phyloP scores from a whole-genome alignment of 2,888 invertebrate genomes.

The Andrena dorsata region DNA sequence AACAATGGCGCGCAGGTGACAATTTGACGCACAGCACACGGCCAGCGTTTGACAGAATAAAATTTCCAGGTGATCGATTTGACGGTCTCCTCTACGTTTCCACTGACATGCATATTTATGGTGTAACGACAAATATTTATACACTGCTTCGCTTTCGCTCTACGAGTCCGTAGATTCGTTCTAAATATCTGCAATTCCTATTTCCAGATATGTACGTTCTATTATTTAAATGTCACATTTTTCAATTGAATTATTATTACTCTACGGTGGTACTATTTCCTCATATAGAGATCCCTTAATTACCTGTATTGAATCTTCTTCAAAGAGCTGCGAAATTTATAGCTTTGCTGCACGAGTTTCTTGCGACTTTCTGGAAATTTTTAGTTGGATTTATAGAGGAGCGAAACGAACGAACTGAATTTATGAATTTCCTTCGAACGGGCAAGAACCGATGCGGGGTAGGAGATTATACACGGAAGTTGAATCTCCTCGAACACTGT shows the following conservation, averaged over 20 bases:
- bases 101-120: conserved; percentile 26
- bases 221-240: background rate
- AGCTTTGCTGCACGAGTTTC: background rate
- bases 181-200: background rate
- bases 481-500: conserved; percentile 14
- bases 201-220: background rate
- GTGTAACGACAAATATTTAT: conserved; percentile 20
- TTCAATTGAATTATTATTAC: background rate
- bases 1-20: conserved; percentile 7
- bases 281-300: background rate
- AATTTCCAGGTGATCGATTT: conserved; percentile 45
- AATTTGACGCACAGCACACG: conserved; percentile 36
- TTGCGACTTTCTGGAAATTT: conserved; percentile 1
- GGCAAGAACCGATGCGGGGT: conserved; percentile 25
- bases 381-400: conserved; percentile 31
- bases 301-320: background rate
- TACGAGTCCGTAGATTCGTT: background rate
- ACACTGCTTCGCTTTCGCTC: background rate
- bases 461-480: conserved; percentile 27
- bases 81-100: conserved; percentile 9
- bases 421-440: conserved; percentile 44
- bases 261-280: background rate
- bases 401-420: conserved; percentile 40
- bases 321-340: background rate
- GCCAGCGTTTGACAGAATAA: conserved; percentile 33